A percentile compares a stretch with the other conserved stretches of the same genome.
Conservation (phyloP, 1,140 invertebrate genomes). For the Metopolophium dirhodum region DNA sequence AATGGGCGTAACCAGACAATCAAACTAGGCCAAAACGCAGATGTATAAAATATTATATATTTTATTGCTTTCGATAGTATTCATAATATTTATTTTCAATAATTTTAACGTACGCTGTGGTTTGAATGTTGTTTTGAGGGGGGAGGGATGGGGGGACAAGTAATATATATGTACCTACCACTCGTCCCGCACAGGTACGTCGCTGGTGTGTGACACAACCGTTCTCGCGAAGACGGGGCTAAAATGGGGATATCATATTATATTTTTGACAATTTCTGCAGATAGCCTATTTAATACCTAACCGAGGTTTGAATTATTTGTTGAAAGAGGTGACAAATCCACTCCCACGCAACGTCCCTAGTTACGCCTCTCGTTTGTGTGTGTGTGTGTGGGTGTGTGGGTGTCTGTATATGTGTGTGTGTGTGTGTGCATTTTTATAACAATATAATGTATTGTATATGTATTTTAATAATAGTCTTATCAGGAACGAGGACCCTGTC, state of each 20-base stretch:
- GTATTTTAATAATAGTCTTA: conserved; percentile 30
- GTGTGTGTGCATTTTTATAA: not conserved
- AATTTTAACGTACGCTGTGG: not conserved
- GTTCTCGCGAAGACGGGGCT: not conserved
- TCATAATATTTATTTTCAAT: not conserved
- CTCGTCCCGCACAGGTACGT: no score
- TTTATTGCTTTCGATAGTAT: not conserved
- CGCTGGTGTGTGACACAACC: not conserved
- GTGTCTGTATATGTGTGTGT: not conserved
- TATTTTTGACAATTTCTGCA: not conserved
- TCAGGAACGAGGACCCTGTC: conserved; percentile 28
- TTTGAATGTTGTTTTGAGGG: not conserved
- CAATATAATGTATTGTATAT: conserved; percentile 16
- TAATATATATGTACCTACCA: not conserved
- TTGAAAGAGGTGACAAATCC: not conserved
- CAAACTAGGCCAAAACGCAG: not conserved
- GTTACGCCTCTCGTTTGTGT: not conserved
- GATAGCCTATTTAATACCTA: not conserved
- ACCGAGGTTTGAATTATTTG: not conserved
- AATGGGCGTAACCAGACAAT: not conserved
- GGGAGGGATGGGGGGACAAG: not conserved
- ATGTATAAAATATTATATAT: not conserved
- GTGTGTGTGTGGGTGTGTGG: not conserved
- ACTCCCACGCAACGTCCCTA: not conserved
- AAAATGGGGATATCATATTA: not conserved